Evolutionary conservation across 2,113 vertebrate genomes (phyloP), one percentile per base, ranked within the genome.

Genomic region (Fulica atra): DNA sequence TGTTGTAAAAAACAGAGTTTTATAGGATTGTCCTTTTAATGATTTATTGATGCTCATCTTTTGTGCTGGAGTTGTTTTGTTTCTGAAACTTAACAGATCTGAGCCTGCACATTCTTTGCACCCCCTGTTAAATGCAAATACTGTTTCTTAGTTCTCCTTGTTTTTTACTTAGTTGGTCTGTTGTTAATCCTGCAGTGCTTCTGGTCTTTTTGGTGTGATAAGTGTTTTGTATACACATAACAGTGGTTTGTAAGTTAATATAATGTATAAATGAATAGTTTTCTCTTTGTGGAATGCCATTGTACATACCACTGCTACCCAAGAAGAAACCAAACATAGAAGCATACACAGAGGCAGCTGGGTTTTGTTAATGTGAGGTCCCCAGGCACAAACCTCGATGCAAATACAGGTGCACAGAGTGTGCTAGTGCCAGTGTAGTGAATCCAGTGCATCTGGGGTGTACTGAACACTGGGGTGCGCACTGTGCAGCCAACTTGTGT

Each of bases 211-310:
- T 36, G 66, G 23, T 36, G 8, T 21, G 40, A 59, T 31, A 53
- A 29, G 2, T 20, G 17, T 19, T 92, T 59, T 74, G 38, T 64
- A 25, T 33, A n/a, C 0, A 0, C 0, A 0, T 38, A 53, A 44
- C 15, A 16, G 25, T 33, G 8, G 70, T 66, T 51, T 81, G 57
- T 28, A 54, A 88, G 51, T 38, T 13, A 78, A 46, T 80, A 18
- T 25, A 36, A 77, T 16, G 16, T 33, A 57, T 4, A 50, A 33
- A 42, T 56, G 20, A 80, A 44, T 36, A 80, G 33, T 28, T 89
- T 76, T 80, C 23, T 89, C 26, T 25, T 40, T 57, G 31, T 26
- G 19, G 51, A 82, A 61, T 61, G 26, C 28, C 46, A 13, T 70
- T 9, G 7, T 59, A 40, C 3, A 1, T 56, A 25, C 26, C 86